Conservation (phyloP, 2,797 vertebrate genomes). For the Amniataba percoides region DNA sequence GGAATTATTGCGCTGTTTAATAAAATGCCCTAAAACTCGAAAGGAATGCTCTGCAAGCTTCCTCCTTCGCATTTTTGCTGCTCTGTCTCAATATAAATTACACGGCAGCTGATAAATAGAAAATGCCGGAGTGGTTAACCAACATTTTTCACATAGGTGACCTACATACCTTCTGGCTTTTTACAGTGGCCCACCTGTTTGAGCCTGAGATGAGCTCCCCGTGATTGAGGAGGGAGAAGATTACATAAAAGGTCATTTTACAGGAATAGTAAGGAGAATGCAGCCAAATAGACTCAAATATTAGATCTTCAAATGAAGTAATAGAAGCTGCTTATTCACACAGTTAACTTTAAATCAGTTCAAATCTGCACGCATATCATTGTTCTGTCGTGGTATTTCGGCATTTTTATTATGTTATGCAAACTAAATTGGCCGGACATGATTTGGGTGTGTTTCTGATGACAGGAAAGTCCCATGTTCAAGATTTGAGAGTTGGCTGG, state of each 20-base stretch:
- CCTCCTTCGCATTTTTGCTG: slow-evolving; percentile 39
- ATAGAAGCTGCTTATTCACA: not conserved
- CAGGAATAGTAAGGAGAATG: not conserved
- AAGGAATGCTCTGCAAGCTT: slow-evolving; percentile 34
- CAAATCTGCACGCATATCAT: not conserved
- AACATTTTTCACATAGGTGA: slow-evolving; percentile 69
- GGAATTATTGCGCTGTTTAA: slow-evolving; percentile 48
- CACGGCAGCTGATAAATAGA: slow-evolving; percentile 27
- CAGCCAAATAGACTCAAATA: not conserved
- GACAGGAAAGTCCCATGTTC: slow-evolving; percentile 11
- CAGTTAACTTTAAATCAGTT: not conserved
- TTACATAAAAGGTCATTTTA: not conserved
- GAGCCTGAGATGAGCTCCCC: slow-evolving; percentile 30
- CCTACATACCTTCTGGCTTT: slow-evolving; percentile 65
- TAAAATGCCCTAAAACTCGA: slow-evolving; percentile 15
- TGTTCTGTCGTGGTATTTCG: not conserved
- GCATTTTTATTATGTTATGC: not conserved
- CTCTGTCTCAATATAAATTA: slow-evolving; percentile 32
- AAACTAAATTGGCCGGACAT: not conserved
- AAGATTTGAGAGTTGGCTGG: slow-evolving; percentile 12
- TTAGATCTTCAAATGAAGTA: not conserved
- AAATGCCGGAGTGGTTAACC: slow-evolving; percentile 55
- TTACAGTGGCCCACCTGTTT: slow-evolving; percentile 61
- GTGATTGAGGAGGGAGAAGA: not conserved
- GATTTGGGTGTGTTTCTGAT: slow-evolving; percentile 10